Conservation (phyloP, 2,113 vertebrate genomes). For the Chroicocephalus ridibundus region DNA sequence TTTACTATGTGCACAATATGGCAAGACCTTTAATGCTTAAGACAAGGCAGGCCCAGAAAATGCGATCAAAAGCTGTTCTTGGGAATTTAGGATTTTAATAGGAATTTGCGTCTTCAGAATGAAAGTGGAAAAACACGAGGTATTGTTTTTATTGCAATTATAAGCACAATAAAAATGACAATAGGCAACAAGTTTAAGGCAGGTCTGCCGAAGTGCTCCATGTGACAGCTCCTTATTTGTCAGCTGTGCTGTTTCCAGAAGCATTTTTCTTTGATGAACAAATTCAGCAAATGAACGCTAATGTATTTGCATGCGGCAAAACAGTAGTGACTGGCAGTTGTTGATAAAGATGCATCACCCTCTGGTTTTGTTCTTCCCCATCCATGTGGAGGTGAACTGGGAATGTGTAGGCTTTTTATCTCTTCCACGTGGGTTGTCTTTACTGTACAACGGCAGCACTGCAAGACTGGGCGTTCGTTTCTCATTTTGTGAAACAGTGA, state of each 20-base stretch:
- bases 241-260: conserved; percentile 46
- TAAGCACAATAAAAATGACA: conserved; percentile 19
- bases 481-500: neutral
- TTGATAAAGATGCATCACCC: conserved; percentile 57
- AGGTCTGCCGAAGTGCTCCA: neutral
- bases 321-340: conserved; percentile 21
- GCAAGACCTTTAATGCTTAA: neutral
- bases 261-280: neutral
- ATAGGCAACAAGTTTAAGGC: neutral
- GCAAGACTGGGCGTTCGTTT: neutral
- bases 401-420: conserved; percentile 8
- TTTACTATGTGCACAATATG: neutral
- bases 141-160: conserved; percentile 43
- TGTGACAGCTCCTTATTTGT: neutral
- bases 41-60: neutral
- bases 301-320: conserved; percentile 19
- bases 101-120: neutral
- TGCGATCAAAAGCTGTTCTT: neutral
- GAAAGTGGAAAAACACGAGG: neutral
- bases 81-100: neutral
- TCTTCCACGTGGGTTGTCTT: conserved; percentile 34
- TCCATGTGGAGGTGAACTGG: neutral
- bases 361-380: conserved; percentile 41
- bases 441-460: neutral
- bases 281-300: neutral